Conservation (phyloP, 2,888 invertebrate species). For the Eilema griseolum region DNA sequence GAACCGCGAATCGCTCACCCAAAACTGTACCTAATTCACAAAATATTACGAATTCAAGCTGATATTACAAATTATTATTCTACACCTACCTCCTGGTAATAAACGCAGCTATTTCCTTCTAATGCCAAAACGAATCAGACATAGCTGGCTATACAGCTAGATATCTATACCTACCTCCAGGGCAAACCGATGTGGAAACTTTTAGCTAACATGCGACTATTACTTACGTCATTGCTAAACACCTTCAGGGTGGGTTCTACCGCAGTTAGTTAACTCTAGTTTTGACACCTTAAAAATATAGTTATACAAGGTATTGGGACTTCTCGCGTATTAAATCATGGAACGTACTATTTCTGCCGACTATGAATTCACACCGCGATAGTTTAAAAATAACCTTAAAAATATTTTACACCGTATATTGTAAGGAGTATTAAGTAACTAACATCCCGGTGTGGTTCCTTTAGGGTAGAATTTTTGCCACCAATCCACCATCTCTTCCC, state of each 20-base stretch:
- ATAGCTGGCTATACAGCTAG: not conserved
- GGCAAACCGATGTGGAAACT: constrained; percentile 34
- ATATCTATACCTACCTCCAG: not conserved
- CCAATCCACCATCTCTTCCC: no score
- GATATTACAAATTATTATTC: constrained; percentile 32
- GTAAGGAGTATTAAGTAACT: no score
- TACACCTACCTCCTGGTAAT: constrained; percentile 24
- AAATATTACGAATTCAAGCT: constrained; percentile 11
- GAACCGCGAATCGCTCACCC: no score
- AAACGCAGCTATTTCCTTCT: constrained; percentile 43
- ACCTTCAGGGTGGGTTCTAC: constrained; percentile 43
- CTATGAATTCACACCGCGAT: no score
- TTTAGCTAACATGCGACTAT: constrained; percentile 43
- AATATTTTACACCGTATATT: no score
- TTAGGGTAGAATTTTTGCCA: no score
- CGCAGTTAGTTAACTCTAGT: constrained; percentile 1
- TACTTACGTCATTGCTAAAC: constrained; percentile 48
- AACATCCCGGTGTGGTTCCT: no score
- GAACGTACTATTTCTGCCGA: no score
- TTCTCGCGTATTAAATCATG: no score
- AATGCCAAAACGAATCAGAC: constrained; percentile 28
- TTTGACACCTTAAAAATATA: not conserved
- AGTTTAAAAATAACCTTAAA: no score
- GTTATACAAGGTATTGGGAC: no score
- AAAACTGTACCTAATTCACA: not conserved